Evolutionary conservation across 2,797 vertebrate genomes (phyloP), one percentile per base, ranked within the genome.

Genomic region (Anguilla pacifica): DNA sequence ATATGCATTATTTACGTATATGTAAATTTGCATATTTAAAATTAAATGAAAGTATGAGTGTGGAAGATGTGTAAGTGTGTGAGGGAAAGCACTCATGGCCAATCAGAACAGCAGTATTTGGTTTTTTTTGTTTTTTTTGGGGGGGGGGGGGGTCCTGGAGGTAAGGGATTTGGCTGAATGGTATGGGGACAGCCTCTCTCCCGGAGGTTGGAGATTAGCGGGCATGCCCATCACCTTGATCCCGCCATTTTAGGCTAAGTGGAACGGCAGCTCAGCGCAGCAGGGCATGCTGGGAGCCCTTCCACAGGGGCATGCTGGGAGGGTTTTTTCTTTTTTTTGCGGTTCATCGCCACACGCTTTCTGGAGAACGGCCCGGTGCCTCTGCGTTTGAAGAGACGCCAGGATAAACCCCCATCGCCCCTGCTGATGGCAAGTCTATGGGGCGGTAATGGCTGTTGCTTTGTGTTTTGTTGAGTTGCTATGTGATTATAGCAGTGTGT

Each of bases 301-400:
- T 72, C 11, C 31, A 35, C 70, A 13, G 31, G 70, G 70, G 70
- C 70, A 74, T 74, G 70, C 70, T 79, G 74, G 74, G 74, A 79
- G 39, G 5, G 35, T 70, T 67, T 67, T 57, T 70, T 70, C 31
- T 77, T 77, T 72, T 72, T 72, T 35, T 13, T 6, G 72, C 1
- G 11, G 72, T 43, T 77, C 9, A 39, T 43, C 72, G 3, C 72
- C 0, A 3, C 72, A 15, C 5, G 72, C 31, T 3, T 6, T 77
- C 35, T 77, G 72, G 35, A 77, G 67, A 15, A 77, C 0, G 35
- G 35, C 31, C 72, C 17, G 3, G 10, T 28, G 28, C 67, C 25
- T 35, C 7, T 31, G 67, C 3, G 28, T 72, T 31, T 28, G 67
- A 11, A 72, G 67, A 0, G 31, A 1, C 31, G 28, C 25, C 28